A percentile compares a stretch with the other conserved stretches of the same genome.
Evolutionary conservation across 1,140 invertebrate species (phyloP).

Genomic region (Drosophila miranda): DNA sequence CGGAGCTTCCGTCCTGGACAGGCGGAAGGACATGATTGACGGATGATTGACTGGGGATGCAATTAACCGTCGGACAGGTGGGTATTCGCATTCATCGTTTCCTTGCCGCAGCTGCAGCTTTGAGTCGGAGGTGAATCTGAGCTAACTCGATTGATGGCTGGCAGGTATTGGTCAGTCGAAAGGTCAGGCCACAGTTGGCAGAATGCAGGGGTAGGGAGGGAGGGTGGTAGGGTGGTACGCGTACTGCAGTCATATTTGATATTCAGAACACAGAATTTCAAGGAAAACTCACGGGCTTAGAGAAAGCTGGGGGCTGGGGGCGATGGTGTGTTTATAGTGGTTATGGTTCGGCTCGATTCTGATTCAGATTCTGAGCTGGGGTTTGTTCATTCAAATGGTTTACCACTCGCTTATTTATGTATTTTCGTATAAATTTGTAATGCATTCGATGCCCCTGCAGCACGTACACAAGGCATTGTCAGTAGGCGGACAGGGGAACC

Average conservation of each 20-base stretch:
- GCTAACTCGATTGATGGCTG: conserved; percentile 17
- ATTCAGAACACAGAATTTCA: conserved; percentile 30
- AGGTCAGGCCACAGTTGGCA: no score
- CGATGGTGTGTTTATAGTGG: conserved; percentile 1
- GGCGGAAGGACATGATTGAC: no score
- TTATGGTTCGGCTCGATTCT: conserved; percentile 11
- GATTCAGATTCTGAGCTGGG: background rate
- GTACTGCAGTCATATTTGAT: conserved; percentile 44
- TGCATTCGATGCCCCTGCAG: conserved; percentile 47
- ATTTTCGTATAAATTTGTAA: conserved; percentile 58
- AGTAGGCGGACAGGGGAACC: background rate
- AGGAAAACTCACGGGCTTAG: background rate
- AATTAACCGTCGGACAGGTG: conserved; percentile 17
- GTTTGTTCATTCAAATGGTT: conserved; percentile 28
- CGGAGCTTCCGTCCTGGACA: conserved; percentile 1
- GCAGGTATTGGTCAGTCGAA: no score
- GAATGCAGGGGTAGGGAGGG: no score
- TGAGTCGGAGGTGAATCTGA: background rate
- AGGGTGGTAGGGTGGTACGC: background rate
- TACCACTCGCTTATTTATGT: conserved; percentile 43
- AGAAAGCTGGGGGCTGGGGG: background rate
- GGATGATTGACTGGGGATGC: background rate
- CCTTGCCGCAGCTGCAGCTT: conserved; percentile 8
- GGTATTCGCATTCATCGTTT: conserved; percentile 2
- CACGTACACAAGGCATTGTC: conserved; percentile 23